A percentile compares a stretch with the other conserved stretches of the same genome.
phyloP scores from a whole-genome alignment of 2,113 vertebrate genomes.

The Sceloporus tristichus region DNA sequence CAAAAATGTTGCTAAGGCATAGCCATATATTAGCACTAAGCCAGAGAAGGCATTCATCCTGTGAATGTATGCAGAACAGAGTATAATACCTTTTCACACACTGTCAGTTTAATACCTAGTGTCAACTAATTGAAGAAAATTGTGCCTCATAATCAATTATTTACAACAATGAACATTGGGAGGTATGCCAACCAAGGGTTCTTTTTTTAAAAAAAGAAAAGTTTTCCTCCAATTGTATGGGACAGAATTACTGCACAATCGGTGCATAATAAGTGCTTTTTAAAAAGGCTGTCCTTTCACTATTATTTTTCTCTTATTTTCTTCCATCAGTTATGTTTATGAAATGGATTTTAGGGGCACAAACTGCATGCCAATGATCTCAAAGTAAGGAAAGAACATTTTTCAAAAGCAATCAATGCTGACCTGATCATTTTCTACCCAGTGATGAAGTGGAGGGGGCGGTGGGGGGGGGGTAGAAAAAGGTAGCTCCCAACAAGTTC shows the following conservation, averaged over 20 bases:
- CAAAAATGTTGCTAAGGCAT: neutral
- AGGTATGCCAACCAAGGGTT: neutral
- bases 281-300: neutral
- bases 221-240: neutral
- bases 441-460: neutral
- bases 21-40: neutral
- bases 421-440: neutral
- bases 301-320: neutral
- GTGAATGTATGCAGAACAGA: neutral
- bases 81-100: neutral
- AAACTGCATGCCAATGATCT: neutral
- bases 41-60: neutral
- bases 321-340: neutral
- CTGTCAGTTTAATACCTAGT: conserved; percentile 4
- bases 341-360: neutral
- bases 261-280: neutral
- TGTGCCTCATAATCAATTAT: neutral
- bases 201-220: neutral
- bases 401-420: neutral
- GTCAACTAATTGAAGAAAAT: neutral
- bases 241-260: conserved; percentile 12
- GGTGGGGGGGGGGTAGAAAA: neutral
- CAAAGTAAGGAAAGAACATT: neutral
- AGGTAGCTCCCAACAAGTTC: neutral
- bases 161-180: neutral